Evolutionary conservation across 2,797 vertebrate genomes (phyloP).

Genomic region (Nasua narica): DNA sequence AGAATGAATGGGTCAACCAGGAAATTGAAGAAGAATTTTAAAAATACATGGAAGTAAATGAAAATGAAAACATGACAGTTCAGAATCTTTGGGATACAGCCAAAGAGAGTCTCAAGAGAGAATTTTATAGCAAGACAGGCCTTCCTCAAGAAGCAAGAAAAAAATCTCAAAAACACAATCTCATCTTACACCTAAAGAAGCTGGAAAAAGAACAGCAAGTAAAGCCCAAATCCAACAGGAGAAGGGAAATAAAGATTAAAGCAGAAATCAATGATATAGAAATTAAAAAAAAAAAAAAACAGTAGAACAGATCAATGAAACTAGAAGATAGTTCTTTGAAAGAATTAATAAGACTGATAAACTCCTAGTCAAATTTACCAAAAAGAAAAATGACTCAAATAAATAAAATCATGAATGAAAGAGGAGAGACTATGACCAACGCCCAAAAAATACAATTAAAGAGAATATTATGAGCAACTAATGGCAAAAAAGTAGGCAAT

Average conservation of each 20-base stretch:
- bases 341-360: not conserved
- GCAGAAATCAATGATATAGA: not conserved
- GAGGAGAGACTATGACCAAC: not conserved
- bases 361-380: not conserved
- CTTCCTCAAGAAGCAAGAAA: too few relatives aligned
- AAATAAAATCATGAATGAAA: not conserved
- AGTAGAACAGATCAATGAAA: not conserved
- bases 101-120: too few relatives aligned
- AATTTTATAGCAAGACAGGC: too few relatives aligned
- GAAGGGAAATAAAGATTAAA: not conserved
- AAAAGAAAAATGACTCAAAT: not conserved
- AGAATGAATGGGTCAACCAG: not conserved
- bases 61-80: not conserved
- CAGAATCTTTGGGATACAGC: too few relatives aligned
- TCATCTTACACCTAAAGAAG: too few relatives aligned
- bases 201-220: too few relatives aligned
- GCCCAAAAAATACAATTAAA: not conserved
- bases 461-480: not conserved
- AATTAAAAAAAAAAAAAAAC: not conserved
- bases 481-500: not conserved
- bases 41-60: not conserved
- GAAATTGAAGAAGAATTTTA: not conserved
- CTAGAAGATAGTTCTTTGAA: not conserved
- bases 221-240: too few relatives aligned
- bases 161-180: too few relatives aligned